Conservation (phyloP, 2,113 vertebrate species). For the Corapipo altera region DNA sequence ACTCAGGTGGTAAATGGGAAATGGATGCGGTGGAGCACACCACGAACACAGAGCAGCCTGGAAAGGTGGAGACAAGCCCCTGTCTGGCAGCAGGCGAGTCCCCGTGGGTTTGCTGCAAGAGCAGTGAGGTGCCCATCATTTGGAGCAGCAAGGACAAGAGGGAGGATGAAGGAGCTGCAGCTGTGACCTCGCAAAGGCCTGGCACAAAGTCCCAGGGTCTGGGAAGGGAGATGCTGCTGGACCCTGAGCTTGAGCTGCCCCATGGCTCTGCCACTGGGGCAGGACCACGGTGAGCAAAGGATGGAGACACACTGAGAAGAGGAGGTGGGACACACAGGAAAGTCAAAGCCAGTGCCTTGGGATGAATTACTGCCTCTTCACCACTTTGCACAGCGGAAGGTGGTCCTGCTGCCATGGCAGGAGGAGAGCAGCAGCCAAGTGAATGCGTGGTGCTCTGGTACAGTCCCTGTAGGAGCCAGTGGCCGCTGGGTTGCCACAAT, state of each 20-base stretch:
- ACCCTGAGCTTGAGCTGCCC: background rate
- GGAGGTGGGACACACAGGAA: background rate
- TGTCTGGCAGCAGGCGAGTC: background rate
- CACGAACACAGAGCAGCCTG: background rate
- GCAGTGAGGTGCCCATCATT: background rate
- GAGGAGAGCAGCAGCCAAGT: background rate
- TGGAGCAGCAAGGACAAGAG: background rate
- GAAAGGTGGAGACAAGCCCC: background rate
- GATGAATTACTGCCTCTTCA: background rate
- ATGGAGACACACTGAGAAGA: background rate
- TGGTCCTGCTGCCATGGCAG: background rate
- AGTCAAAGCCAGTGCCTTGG: background rate
- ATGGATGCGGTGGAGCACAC: background rate
- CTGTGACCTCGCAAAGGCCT: background rate
- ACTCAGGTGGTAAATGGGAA: background rate
- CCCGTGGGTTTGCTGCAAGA: background rate
- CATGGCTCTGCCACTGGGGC: background rate
- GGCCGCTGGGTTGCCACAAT: background rate
- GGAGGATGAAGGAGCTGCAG: background rate
- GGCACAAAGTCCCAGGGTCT: background rate
- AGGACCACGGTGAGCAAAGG: background rate
- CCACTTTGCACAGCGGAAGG: background rate
- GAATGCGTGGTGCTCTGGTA: background rate
- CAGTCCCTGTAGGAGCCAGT: accelerated
- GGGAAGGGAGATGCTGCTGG: background rate